Percentiles rank a stretch among this genome's conserved stretches.
phyloP scores from a whole-genome alignment of 2,888 invertebrate species.

The Sphaeridia pumilis region DNA sequence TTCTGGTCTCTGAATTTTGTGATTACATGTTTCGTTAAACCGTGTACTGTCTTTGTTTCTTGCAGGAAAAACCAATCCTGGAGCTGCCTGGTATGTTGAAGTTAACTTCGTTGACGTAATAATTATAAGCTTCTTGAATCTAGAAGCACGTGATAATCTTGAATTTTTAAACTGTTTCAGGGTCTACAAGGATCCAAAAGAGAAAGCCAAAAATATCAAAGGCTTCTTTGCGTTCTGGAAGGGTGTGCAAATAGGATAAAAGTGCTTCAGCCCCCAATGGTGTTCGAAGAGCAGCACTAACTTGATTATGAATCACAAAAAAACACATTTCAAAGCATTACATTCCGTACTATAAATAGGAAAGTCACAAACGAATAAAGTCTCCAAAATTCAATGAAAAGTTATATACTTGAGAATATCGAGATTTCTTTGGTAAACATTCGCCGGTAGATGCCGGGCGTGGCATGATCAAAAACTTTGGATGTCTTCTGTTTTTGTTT shows the following conservation, averaged over 20 bases:
- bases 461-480: too few relatives aligned
- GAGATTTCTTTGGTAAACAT: too few relatives aligned
- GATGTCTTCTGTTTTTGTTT: too few relatives aligned
- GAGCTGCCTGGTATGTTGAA: constrained; percentile 11
- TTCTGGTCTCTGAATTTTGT: neutral
- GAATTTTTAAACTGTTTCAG: constrained; percentile 8
- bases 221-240: constrained; percentile 25
- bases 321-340: too few relatives aligned
- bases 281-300: too few relatives aligned
- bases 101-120: neutral
- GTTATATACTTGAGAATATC: too few relatives aligned
- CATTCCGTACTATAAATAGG: too few relatives aligned
- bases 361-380: too few relatives aligned
- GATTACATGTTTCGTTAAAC: constrained; percentile 1
- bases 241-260: constrained; percentile 19
- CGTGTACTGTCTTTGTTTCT: neutral
- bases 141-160: neutral
- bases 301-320: too few relatives aligned
- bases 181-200: constrained; percentile 24
- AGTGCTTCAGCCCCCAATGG: constrained; percentile 39
- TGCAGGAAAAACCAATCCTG: constrained; percentile 11
- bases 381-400: too few relatives aligned
- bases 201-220: constrained; percentile 22
- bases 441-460: too few relatives aligned
- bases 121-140: neutral